phyloP scores from a whole-genome alignment of 2,888 invertebrate genomes.

The Pterostichus niger region DNA sequence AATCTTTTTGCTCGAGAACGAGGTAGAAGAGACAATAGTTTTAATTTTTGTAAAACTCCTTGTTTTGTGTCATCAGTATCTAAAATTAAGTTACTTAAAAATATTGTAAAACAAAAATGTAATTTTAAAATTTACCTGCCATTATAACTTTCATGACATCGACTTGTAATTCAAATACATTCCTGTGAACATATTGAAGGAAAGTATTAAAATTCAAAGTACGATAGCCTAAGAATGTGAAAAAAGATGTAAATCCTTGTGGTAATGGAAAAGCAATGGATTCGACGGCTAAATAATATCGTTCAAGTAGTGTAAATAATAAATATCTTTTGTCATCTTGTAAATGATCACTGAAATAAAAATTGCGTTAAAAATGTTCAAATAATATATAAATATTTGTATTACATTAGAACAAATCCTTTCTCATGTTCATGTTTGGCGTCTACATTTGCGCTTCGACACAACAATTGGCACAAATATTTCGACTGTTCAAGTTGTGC shows the following conservation, averaged over 20 bases:
- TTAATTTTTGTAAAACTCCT: slow-evolving; percentile 85
- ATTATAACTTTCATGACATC: slow-evolving; percentile 92
- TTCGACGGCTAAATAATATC: slow-evolving; percentile 89
- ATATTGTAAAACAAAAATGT: neutral
- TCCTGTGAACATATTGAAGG: slow-evolving; percentile 89
- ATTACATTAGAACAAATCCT: slow-evolving; percentile 89
- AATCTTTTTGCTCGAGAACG: slow-evolving; percentile 88
- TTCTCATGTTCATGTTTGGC: slow-evolving; percentile 85
- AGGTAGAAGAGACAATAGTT: slow-evolving; percentile 86
- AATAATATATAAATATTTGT: slow-evolving; percentile 68
- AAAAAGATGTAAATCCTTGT: slow-evolving; percentile 93
- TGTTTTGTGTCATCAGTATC: slow-evolving; percentile 79
- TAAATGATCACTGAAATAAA: slow-evolving; percentile 84
- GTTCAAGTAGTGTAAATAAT: slow-evolving; percentile 88
- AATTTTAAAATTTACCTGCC: slow-evolving; percentile 79
- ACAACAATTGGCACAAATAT: slow-evolving; percentile 86
- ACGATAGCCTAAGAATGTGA: slow-evolving; percentile 91
- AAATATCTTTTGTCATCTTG: slow-evolving; percentile 84
- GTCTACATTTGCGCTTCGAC: slow-evolving; percentile 84
- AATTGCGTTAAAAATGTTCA: slow-evolving; percentile 41
- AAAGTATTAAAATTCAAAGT: slow-evolving; percentile 88
- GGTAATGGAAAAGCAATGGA: slow-evolving; percentile 90
- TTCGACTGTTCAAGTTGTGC: slow-evolving; percentile 90
- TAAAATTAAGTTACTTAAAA: slow-evolving; percentile 68
- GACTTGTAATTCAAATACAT: slow-evolving; percentile 92